Evolutionary conservation across 2,797 vertebrate species (phyloP).

Genomic region (Sebastes melanostomus): DNA sequence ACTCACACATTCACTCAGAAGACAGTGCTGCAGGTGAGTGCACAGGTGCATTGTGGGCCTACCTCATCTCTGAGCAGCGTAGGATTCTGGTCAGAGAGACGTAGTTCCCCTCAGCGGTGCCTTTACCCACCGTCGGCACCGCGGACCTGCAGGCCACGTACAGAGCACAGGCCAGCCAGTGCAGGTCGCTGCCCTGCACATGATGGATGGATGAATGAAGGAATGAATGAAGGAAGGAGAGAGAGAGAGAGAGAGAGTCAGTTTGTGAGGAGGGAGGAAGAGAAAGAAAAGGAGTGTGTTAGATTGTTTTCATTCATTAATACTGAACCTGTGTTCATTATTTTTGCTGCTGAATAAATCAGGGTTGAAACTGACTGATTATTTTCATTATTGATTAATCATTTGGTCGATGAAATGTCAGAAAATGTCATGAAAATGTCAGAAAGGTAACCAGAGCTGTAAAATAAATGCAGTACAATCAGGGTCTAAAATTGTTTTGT

Average conservation of each 20-base stretch:
- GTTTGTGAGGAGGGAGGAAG: neutral
- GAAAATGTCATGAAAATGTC: no score
- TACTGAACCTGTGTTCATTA: no score
- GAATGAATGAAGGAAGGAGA: neutral
- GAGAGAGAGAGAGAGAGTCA: neutral
- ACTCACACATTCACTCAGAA: no score
- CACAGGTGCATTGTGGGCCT: conserved; percentile 24
- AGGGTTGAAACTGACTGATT: no score
- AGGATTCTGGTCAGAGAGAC: conserved; percentile 94
- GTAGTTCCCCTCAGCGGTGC: conserved; percentile 92
- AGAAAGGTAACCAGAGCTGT: no score
- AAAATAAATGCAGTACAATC: no score
- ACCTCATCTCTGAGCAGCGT: conserved; percentile 92
- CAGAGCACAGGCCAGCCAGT: conserved; percentile 94
- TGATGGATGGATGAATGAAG: neutral
- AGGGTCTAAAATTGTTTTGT: no score
- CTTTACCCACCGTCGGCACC: conserved; percentile 90
- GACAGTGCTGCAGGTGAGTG: neutral
- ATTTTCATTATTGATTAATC: no score
- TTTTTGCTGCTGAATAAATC: no score
- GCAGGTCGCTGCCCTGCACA: conserved; percentile 88
- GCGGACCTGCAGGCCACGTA: conserved; percentile 94
- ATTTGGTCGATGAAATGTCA: no score
- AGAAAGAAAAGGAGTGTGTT: neutral
- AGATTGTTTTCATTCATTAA: no score